Evolutionary conservation across 2,888 invertebrate species (phyloP).

Genomic region (Empis stercorea): DNA sequence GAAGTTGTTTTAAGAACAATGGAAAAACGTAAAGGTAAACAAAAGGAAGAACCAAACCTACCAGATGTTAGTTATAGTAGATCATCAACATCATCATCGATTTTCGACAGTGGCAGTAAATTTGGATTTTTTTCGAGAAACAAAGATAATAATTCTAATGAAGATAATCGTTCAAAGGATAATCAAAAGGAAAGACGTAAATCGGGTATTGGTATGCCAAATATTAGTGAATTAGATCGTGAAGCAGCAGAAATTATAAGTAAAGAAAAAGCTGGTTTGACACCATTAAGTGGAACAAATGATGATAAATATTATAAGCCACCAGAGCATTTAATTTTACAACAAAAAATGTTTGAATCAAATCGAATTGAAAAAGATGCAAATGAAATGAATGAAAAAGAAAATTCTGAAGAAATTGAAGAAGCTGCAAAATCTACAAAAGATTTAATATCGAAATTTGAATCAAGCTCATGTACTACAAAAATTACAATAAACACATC

Average conservation of each 20-base stretch:
- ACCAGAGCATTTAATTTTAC: slow-evolving; percentile 11
- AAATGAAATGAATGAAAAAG: not conserved
- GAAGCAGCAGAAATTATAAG: slow-evolving; percentile 56
- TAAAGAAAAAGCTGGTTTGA: slow-evolving; percentile 16
- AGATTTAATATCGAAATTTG: slow-evolving; percentile 49
- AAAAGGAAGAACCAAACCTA: slow-evolving; percentile 21
- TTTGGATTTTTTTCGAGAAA: slow-evolving; percentile 13
- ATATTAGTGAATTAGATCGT: slow-evolving; percentile 66
- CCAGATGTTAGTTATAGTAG: slow-evolving; percentile 44
- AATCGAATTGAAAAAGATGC: not conserved
- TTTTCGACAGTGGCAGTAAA: slow-evolving; percentile 32
- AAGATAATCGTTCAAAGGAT: not conserved
- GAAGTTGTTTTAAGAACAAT: slow-evolving; percentile 16
- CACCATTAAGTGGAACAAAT: slow-evolving; percentile 16
- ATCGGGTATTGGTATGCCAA: slow-evolving; percentile 50
- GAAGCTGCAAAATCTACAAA: slow-evolving; percentile 32
- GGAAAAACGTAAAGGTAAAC: slow-evolving; percentile 29
- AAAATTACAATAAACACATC: slow-evolving; percentile 11
- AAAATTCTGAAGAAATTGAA: slow-evolving; percentile 9
- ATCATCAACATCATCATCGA: slow-evolving; percentile 40
- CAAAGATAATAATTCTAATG: slow-evolving; percentile 11
- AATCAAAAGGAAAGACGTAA: slow-evolving; percentile 39
- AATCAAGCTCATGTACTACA: slow-evolving; percentile 19
- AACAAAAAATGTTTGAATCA: slow-evolving; percentile 11
- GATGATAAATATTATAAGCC: slow-evolving; percentile 24